Conservation (phyloP, 2,797 vertebrate species). For the Lemur catta region DNA sequence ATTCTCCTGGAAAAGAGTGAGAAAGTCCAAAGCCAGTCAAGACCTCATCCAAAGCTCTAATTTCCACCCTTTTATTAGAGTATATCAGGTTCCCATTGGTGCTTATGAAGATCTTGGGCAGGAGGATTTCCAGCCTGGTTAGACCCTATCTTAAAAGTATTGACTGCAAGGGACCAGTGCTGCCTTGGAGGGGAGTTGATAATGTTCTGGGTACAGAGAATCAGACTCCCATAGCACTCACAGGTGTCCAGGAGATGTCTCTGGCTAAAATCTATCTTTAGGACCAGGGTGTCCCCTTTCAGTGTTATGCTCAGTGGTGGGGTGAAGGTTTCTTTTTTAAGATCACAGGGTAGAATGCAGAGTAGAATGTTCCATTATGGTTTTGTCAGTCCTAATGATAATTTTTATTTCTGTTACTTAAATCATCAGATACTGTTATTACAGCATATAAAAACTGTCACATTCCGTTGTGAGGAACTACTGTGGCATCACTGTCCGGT, state of each 20-base stretch:
- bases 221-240: no score
- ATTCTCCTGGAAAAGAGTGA: neutral
- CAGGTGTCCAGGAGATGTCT: neutral
- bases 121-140: neutral
- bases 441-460: neutral
- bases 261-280: neutral
- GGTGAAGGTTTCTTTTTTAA: neutral
- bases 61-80: neutral
- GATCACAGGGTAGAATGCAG: neutral
- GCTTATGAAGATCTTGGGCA: neutral
- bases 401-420: neutral
- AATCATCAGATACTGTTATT: neutral
- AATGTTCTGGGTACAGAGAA: neutral
- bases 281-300: neutral
- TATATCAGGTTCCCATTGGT: neutral
- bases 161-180: neutral
- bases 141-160: neutral
- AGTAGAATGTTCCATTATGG: neutral
- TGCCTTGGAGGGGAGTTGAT: neutral
- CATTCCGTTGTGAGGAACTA: neutral
- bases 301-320: neutral
- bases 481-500: neutral
- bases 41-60: neutral
- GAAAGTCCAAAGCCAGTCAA: neutral
- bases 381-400: neutral